These are phyloP conservation scores for Ctenopoma multispine DNA, from an alignment of 2,797 vertebrate genomes.

Conservation along the genomic window DNA sequence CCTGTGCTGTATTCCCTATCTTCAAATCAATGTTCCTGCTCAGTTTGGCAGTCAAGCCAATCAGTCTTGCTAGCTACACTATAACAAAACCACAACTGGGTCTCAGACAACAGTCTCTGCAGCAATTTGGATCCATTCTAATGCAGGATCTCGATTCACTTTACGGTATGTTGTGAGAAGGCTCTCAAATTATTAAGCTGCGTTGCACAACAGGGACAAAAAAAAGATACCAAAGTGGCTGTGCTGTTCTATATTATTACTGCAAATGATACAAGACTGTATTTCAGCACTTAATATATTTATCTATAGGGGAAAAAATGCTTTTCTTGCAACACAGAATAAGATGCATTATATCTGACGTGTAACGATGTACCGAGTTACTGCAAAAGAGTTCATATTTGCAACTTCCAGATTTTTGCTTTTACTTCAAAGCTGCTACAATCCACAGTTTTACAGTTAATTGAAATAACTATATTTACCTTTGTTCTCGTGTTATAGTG, in stretches of 20 bases:
- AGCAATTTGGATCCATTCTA: slow-evolving; percentile 57
- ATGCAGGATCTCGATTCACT: slow-evolving; percentile 29
- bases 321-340: slow-evolving; percentile 4
- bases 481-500: neutral
- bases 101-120: too few relatives aligned
- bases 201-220: slow-evolving; percentile 23
- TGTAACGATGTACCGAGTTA: neutral
- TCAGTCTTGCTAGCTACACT: slow-evolving; percentile 49
- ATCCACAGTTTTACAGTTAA: neutral
- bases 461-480: neutral
- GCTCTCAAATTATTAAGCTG: slow-evolving; percentile 20
- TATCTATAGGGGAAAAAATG: neutral
- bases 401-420: slow-evolving; percentile 7
- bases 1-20: slow-evolving; percentile 45
- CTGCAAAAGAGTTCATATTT: neutral
- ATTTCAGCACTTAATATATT: neutral
- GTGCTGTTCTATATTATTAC: slow-evolving; percentile 4
- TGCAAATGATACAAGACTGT: slow-evolving; percentile 2
- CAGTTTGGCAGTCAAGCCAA: slow-evolving; percentile 61
- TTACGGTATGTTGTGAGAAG: slow-evolving; percentile 10
- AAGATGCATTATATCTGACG: slow-evolving; percentile 12
- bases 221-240: slow-evolving; percentile 18
- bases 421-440: neutral
- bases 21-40: slow-evolving; percentile 69
- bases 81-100: slow-evolving; percentile 49